These are phyloP conservation scores for Sisyra nigra DNA, from an alignment of 2,888 invertebrate genomes.

Conservation along the genomic window DNA sequence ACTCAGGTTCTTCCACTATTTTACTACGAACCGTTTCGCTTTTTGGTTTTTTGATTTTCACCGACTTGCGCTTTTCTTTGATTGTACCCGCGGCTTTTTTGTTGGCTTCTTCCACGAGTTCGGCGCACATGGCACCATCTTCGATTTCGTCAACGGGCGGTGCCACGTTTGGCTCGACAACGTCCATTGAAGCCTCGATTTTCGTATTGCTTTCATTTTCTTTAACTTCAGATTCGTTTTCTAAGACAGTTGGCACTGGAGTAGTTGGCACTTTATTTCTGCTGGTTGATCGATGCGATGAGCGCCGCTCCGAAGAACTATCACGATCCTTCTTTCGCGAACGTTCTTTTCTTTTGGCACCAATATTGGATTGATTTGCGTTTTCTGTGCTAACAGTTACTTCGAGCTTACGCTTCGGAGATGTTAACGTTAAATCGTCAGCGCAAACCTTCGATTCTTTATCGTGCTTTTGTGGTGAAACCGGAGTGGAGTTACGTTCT, in stretches of 20 bases:
- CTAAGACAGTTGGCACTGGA: constrained; percentile 11
- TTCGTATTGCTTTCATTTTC: constrained; percentile 7
- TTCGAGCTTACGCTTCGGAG: constrained; percentile 61
- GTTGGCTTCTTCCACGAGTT: constrained; percentile 27
- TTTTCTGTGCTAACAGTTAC: constrained; percentile 57
- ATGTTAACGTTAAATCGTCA: constrained; percentile 19
- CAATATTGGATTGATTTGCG: constrained; percentile 25
- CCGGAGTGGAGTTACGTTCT: constrained; percentile 45
- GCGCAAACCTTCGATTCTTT: constrained; percentile 25
- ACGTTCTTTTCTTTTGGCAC: constrained; percentile 45
- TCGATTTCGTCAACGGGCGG: constrained; percentile 19
- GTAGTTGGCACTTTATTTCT: constrained; percentile 13
- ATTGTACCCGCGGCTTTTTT: constrained; percentile 20
- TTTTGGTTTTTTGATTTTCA: constrained; percentile 14
- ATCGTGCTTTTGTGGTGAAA: constrained; percentile 46
- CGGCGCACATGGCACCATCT: constrained; percentile 28
- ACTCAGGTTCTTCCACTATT: constrained; percentile 20
- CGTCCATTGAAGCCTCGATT: constrained; percentile 18
- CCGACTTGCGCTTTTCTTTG: constrained; percentile 11
- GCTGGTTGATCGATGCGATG: constrained; percentile 13
- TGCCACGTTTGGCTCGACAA: constrained; percentile 18
- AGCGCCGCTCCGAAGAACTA: constrained; percentile 6
- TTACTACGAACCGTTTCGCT: constrained; percentile 14
- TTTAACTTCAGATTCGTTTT: constrained; percentile 11
- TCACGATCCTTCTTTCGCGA: constrained; percentile 20